Evolutionary conservation across 2,113 vertebrate species (phyloP).

Genomic region (Uria aalge): DNA sequence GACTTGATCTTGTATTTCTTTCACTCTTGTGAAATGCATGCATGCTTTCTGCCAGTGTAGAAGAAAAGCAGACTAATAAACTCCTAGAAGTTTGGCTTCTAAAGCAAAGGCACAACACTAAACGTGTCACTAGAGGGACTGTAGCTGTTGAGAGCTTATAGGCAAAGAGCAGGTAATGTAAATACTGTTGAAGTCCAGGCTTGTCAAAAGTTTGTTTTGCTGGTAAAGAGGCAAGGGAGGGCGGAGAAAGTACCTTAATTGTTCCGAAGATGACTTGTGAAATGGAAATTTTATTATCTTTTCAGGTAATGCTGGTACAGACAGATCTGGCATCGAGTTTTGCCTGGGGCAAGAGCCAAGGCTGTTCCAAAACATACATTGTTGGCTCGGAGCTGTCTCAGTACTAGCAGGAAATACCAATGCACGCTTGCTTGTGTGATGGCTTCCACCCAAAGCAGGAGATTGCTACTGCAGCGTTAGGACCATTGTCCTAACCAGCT

Average conservation of each 20-base stretch:
- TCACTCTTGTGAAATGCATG: neutral
- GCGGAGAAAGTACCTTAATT: neutral
- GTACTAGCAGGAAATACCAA: neutral
- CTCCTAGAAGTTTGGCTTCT: neutral
- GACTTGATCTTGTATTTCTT: neutral
- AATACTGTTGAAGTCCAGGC: neutral
- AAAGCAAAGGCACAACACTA: neutral
- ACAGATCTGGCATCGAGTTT: neutral
- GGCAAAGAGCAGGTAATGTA: neutral
- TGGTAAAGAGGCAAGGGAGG: neutral
- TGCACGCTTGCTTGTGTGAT: neutral
- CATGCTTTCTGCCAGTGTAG: neutral
- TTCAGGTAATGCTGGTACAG: neutral
- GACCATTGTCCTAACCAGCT: neutral
- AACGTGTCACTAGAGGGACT: neutral
- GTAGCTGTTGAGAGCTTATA: neutral
- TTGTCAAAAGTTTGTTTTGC: slow-evolving; percentile 3
- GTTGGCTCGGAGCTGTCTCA: neutral
- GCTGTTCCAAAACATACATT: neutral
- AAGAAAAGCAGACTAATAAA: neutral
- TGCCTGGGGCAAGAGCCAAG: neutral
- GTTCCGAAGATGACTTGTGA: neutral
- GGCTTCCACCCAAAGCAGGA: neutral
- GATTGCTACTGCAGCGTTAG: neutral
- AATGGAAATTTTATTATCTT: neutral